phyloP scores from a whole-genome alignment of 1,140 invertebrate species.

The Bombus turneri region DNA sequence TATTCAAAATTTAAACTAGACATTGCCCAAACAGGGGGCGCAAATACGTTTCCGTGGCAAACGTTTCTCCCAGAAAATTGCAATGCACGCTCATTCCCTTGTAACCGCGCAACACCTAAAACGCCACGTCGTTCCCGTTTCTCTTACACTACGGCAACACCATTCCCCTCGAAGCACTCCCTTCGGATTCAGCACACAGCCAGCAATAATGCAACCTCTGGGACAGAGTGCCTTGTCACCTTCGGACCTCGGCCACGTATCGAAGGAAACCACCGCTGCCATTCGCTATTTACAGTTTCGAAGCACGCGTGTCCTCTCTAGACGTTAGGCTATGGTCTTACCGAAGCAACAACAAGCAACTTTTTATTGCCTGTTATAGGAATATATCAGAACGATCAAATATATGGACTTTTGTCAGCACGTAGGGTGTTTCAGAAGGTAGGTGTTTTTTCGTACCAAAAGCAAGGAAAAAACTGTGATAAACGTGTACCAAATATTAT shows the following conservation, averaged over 20 bases:
- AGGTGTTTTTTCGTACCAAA: too few relatives aligned
- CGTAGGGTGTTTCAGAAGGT: too few relatives aligned
- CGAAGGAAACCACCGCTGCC: conserved; percentile 7
- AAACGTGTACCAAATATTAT: too few relatives aligned
- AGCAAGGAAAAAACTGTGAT: too few relatives aligned
- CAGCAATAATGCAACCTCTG: conserved; percentile 15
- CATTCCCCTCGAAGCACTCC: conserved; percentile 3
- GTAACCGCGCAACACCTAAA: neutral
- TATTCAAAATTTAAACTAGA: neutral
- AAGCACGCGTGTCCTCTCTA: neutral
- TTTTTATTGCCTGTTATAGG: neutral
- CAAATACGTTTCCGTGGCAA: neutral
- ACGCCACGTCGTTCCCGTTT: neutral
- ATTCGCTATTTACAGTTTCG: conserved; percentile 28
- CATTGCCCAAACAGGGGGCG: neutral
- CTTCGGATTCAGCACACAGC: conserved; percentile 27
- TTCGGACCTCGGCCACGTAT: conserved; percentile 21
- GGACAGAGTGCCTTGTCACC: conserved; percentile 39
- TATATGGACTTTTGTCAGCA: too few relatives aligned
- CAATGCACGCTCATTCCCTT: neutral
- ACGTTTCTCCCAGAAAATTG: conserved; percentile 2
- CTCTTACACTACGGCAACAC: neutral
- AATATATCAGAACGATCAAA: too few relatives aligned
- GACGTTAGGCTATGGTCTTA: neutral
- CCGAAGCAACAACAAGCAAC: neutral